These are phyloP conservation scores for Leucoma salicis DNA, from an alignment of 2,888 invertebrate genomes.

Conservation along the genomic window DNA sequence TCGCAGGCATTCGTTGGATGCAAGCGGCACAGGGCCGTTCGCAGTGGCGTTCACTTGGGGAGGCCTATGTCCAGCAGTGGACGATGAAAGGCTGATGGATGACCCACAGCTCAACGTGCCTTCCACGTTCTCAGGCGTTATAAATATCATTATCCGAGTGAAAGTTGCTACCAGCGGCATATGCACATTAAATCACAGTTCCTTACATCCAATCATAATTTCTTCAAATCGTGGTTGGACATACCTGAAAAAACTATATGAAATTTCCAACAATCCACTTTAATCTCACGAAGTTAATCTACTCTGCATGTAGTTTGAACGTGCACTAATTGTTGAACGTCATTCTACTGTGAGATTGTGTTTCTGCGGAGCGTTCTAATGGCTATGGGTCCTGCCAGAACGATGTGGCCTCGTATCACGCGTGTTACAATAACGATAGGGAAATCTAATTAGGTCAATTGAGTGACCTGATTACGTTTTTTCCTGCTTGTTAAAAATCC, in stretches of 20 bases:
- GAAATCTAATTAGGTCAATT: neutral
- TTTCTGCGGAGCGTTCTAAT: constrained; percentile 1
- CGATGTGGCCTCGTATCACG: neutral
- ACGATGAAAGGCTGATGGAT: too few species aligned
- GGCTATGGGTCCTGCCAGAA: neutral
- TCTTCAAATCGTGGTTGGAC: neutral
- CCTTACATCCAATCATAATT: neutral
- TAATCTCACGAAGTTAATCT: neutral
- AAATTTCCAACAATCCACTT: neutral
- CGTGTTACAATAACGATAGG: neutral
- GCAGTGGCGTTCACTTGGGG: too few species aligned
- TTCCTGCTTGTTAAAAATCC: too few species aligned
- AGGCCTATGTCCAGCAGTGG: too few species aligned
- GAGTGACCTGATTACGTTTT: too few species aligned
- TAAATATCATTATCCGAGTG: too few species aligned
- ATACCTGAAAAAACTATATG: neutral
- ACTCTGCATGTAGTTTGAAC: neutral
- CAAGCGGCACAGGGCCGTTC: too few species aligned
- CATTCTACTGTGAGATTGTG: constrained; percentile 3
- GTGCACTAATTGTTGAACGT: constrained; percentile 3
- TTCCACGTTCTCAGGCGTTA: too few species aligned
- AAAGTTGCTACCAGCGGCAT: too few species aligned
- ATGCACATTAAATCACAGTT: neutral
- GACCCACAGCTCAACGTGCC: too few species aligned
- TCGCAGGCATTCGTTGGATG: too few species aligned